A percentile compares a stretch with the other conserved stretches of the same genome.
phyloP scores from a whole-genome alignment of 2,113 vertebrate genomes.

The Xiphophorus hellerii region DNA sequence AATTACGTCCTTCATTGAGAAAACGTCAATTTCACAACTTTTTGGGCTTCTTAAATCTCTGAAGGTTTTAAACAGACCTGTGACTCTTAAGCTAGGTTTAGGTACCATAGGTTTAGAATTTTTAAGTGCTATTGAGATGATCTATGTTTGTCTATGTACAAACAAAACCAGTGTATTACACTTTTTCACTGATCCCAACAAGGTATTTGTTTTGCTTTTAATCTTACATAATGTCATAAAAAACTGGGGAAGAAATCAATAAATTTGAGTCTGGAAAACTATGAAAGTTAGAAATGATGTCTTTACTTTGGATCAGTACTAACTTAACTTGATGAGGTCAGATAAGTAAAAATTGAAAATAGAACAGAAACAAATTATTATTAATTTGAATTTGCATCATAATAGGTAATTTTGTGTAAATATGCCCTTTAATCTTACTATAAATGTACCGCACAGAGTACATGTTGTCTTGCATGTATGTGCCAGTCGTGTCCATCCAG shows the following conservation, averaged over 20 bases:
- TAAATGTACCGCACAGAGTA: constrained; percentile 45
- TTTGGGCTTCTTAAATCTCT: no score
- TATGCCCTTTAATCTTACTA: background rate
- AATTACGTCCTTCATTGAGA: no score
- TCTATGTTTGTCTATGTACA: no score
- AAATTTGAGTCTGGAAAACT: background rate
- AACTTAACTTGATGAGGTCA: background rate
- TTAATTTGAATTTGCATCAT: background rate
- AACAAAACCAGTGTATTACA: no score
- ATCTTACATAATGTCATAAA: background rate
- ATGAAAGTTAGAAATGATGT: background rate
- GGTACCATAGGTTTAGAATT: no score
- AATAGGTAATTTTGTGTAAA: background rate
- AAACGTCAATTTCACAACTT: no score
- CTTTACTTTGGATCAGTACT: background rate
- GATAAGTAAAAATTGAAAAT: background rate
- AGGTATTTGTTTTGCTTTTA: no score
- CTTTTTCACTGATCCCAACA: no score
- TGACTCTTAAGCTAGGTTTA: no score
- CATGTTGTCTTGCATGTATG: constrained; percentile 15
- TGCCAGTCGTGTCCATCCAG: background rate
- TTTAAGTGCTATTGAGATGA: no score
- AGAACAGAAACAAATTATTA: background rate
- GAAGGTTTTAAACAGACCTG: no score
- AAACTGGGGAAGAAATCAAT: background rate